phyloP scores from a whole-genome alignment of 2,888 invertebrate species.

The Leucophenga montana region DNA sequence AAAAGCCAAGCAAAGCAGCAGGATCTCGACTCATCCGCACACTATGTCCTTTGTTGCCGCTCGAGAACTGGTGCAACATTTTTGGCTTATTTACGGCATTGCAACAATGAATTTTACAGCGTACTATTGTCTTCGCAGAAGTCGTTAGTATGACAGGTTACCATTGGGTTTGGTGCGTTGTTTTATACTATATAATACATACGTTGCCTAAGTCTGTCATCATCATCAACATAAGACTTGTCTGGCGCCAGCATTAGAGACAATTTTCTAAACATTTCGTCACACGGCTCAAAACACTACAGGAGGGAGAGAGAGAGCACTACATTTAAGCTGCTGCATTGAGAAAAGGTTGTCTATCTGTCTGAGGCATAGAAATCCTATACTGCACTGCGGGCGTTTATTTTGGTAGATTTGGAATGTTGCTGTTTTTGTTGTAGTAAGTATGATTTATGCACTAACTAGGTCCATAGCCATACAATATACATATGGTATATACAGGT shows the following conservation, averaged over 20 bases:
- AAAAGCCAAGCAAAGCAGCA: constrained; percentile 41
- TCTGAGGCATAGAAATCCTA: constrained; percentile 14
- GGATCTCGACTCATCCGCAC: constrained; percentile 23
- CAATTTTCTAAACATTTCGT: constrained; percentile 69
- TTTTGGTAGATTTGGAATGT: constrained; percentile 50
- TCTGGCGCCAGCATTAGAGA: constrained; percentile 73
- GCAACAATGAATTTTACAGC: constrained; percentile 28
- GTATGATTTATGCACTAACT: constrained; percentile 57
- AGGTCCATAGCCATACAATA: constrained; percentile 2
- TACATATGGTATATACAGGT: constrained; percentile 50
- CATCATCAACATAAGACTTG: constrained; percentile 68
- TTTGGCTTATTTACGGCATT: constrained; percentile 55
- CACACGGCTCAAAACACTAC: constrained; percentile 50
- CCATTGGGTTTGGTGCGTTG: constrained; percentile 67
- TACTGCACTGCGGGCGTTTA: constrained; percentile 64
- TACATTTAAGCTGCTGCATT: not conserved
- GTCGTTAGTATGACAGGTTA: constrained; percentile 72
- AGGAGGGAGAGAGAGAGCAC: constrained; percentile 11
- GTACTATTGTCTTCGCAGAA: constrained; percentile 67
- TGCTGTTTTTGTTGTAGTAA: constrained; percentile 46
- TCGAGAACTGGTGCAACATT: constrained; percentile 65
- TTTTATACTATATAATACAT: no score
- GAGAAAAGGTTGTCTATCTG: not conserved
- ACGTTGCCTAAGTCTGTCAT: constrained; percentile 65
- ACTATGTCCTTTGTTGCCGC: constrained; percentile 52